Conservation (phyloP, 2,113 vertebrate species). For the Mormyrus iriodes region DNA sequence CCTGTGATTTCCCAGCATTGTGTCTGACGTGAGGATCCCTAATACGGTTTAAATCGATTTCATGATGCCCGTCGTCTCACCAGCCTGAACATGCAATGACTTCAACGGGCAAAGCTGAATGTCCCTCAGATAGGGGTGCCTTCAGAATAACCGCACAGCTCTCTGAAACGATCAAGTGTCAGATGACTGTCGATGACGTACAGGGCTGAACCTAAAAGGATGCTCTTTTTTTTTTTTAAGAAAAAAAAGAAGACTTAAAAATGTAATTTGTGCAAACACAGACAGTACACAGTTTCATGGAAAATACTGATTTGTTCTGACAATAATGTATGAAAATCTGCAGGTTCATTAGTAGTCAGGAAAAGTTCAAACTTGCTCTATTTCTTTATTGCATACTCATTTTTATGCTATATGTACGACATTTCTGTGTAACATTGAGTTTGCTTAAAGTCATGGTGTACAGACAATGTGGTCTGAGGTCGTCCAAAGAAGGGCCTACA, state of each 20-base stretch:
- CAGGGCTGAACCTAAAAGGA: neutral
- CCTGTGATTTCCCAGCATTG: slow-evolving; percentile 48
- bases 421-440: neutral
- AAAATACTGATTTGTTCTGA: neutral
- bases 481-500: neutral
- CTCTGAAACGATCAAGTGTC: neutral
- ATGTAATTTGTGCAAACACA: neutral
- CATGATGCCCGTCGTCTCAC: slow-evolving; percentile 57
- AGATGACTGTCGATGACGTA: neutral
- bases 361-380: neutral
- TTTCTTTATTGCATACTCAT: neutral
- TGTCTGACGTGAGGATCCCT: slow-evolving; percentile 46
- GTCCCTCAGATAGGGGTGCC: neutral
- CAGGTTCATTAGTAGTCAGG: neutral
- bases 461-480: neutral
- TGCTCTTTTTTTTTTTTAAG: neutral
- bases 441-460: neutral
- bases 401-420: neutral
- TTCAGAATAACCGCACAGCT: neutral
- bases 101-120: slow-evolving; percentile 60
- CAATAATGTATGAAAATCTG: neutral
- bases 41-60: slow-evolving; percentile 62
- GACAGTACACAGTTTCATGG: neutral
- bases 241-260: neutral
- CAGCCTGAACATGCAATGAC: slow-evolving; percentile 56